Percentiles rank a stretch among this genome's conserved stretches.
phyloP scores from a whole-genome alignment of 2,797 vertebrate genomes.

The Lithobates sylvaticus region DNA sequence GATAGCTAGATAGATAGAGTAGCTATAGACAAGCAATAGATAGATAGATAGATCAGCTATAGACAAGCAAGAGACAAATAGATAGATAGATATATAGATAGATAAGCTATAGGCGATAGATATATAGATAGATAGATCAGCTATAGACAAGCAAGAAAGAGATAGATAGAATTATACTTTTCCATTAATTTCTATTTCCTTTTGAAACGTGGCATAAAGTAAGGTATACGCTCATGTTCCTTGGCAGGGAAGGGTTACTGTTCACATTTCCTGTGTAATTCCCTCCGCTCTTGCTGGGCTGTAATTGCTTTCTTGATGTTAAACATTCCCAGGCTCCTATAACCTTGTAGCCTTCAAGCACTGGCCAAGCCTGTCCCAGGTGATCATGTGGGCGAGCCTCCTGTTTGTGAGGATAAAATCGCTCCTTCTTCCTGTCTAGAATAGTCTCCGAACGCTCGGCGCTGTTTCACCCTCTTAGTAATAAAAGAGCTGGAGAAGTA shows the following conservation, averaged over 20 bases:
- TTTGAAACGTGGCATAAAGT: slow-evolving; percentile 68
- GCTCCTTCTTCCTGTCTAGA: slow-evolving; percentile 74
- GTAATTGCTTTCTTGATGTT: slow-evolving; percentile 96
- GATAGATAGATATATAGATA: too few species aligned
- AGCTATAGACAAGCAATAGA: too few species aligned
- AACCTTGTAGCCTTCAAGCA: slow-evolving; percentile 87
- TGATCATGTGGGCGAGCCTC: slow-evolving; percentile 92
- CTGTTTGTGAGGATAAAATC: slow-evolving; percentile 89
- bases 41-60: too few species aligned
- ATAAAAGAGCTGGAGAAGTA: neutral
- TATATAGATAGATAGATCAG: too few species aligned
- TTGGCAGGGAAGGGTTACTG: slow-evolving; percentile 93
- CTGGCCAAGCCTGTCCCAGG: slow-evolving; percentile 94
- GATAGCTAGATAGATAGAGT: too few species aligned
- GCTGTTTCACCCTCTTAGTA: slow-evolving; percentile 65
- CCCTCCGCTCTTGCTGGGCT: slow-evolving; percentile 87
- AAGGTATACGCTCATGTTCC: slow-evolving; percentile 74
- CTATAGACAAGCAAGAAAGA: too few species aligned
- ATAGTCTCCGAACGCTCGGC: slow-evolving; percentile 63
- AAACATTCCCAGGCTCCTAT: slow-evolving; percentile 98
- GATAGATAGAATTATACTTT: neutral
- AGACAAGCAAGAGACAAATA: too few species aligned
- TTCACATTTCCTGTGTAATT: slow-evolving; percentile 95
- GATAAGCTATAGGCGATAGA: too few species aligned
- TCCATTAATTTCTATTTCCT: neutral